Conservation (phyloP, 2,797 vertebrate species). For the Sebastiscus tertius region DNA sequence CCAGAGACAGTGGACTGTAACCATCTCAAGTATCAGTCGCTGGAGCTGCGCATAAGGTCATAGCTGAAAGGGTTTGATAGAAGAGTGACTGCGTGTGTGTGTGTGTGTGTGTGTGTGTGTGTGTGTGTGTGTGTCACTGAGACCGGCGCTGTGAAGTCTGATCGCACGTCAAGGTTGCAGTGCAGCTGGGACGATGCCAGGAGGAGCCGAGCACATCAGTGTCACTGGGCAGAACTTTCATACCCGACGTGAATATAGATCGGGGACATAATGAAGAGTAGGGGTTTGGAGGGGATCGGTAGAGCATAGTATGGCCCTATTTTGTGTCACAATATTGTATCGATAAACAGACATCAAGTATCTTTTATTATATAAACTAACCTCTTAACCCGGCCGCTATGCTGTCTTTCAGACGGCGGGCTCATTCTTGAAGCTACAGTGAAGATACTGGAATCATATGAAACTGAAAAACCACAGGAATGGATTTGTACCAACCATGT, state of each 20-base stretch:
- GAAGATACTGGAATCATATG: too few relatives aligned
- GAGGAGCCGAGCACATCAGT: neutral
- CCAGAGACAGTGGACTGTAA: constrained; percentile 9
- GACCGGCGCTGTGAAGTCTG: constrained; percentile 12
- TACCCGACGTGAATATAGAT: constrained; percentile 25
- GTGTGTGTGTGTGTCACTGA: neutral
- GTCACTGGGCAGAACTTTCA: neutral
- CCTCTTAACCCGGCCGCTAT: too few relatives aligned
- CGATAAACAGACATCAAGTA: too few relatives aligned
- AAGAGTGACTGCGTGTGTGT: neutral
- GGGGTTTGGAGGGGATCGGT: fast-evolving
- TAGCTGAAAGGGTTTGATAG: neutral
- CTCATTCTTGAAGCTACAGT: too few relatives aligned
- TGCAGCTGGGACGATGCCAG: constrained; percentile 3
- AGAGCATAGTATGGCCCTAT: too few relatives aligned
- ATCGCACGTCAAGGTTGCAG: constrained; percentile 46
- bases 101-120: neutral
- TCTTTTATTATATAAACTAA: too few relatives aligned
- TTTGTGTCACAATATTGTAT: too few relatives aligned
- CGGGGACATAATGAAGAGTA: neutral
- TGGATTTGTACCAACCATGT: too few relatives aligned
- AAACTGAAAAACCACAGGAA: too few relatives aligned
- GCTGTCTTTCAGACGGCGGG: too few relatives aligned
- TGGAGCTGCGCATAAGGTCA: constrained; percentile 21
- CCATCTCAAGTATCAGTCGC: constrained; percentile 7